Evolutionary conservation across 2,888 invertebrate genomes (phyloP), one percentile per base, ranked within the genome.

Genomic region (Crioceris asparagi): DNA sequence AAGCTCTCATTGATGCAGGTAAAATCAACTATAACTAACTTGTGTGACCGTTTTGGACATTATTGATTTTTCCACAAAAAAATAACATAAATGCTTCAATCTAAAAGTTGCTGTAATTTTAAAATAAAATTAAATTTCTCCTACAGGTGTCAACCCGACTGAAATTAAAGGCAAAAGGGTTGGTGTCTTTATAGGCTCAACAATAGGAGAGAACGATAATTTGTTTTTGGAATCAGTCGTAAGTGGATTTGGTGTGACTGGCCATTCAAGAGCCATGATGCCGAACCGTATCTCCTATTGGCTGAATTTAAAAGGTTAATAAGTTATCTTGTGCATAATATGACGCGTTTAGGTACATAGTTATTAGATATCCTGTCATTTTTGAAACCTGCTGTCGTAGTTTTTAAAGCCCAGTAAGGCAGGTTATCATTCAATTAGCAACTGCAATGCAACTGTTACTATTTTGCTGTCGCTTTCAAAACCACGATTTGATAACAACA

Each of bases 251-350:
- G 73, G 73, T 34, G 69, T 81, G 53, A 75, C 77, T 35, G 81
- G 80, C 2, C 79, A 79, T 63, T 85, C 87, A 48, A 77, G 91
- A 43, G 87, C 91, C n/a, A 93, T 96, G 93, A 77, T 94, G 65
- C 84, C 93, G 11, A 94, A 94, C 66, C 76, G 94, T 36, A 77
- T 94, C 49, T 92, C 93, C 0, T 94, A 87, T 61, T 83, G 83
- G 70, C 72, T 96, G 43, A 92, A 93, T 32, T 72, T 90, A 16
- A 83, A 83, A 54, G 92, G 94, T 17, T 47, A 17, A n/a, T n/a
- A n/a, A n/a, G n/a, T n/a, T n/a, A n/a, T n/a, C n/a, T n/a, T n/a
- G n/a, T n/a, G n/a, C n/a, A n/a, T n/a, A n/a, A n/a, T n/a, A n/a
- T n/a, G n/a, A n/a, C n/a, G n/a, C n/a, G n/a, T n/a, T n/a, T n/a